Base-by-base conservation (phyloP, 2,113 vertebrate species). In the Vulpes ferrilata region DNA sequence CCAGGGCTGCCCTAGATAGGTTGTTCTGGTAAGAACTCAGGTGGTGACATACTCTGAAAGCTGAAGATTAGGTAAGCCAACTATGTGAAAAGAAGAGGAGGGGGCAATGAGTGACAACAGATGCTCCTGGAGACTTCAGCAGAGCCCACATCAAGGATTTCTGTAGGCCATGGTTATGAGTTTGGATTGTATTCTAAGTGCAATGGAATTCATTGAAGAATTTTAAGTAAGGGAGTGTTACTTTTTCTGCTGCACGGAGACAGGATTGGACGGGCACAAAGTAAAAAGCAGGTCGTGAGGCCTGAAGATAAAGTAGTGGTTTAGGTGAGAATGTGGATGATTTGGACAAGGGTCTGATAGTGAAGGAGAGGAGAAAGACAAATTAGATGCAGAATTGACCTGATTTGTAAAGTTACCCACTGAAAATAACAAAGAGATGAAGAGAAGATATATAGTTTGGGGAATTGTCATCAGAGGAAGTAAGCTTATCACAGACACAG, bases 21-120 rank as follows among this genome's bases (percentile, higher is more conserved):
- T 74, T 83, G 88, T 11, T 89, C 64, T 95, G 25, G 10, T 64
- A 88, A 88, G 43, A 38, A 78, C 65, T 95, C 51, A 65, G 65
- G 64, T 84, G 51, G 27, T 62, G 38, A 64, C 59, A 93, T 73
- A 71, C 35, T 87, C 25, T 89, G 55, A 84, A 96, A 90, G 30
- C 51, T 93, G 22, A 97, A 85, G 69, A 97, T 81, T 59, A 76
- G 73, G 43, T 43, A 85, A 95, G 35, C 23, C 84, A 82, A 74
- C n/a, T 86, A 80, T 23, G 7, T 25, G 64, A 95, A 78, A 95
- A 84, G 51, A 51, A 57, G 32, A 60, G 35, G 19, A 82, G 32
- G 48, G 16, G 7, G 30, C 30, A 35, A 20, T 82, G 38, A 89
- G 11, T 74, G 84, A 62, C 20, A 86, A 95, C 11, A 82, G 51